phyloP scores from a whole-genome alignment of 2,888 invertebrate genomes.

The Tetramorium bicarinatum region DNA sequence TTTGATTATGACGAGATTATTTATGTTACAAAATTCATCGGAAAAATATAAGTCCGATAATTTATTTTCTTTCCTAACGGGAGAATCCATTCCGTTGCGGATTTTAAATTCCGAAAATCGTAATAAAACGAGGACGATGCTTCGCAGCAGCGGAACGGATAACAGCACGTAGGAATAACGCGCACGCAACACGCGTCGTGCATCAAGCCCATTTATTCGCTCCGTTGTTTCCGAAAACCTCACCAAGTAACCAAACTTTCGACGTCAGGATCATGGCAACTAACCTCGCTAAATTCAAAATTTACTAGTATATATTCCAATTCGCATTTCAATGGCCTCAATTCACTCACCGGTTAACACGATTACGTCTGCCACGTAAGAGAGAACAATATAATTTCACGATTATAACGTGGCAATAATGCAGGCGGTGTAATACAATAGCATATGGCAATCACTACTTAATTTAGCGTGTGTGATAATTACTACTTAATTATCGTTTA shows the following conservation, averaged over 20 bases:
- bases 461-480: slow-evolving; percentile 21
- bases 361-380: slow-evolving; percentile 17
- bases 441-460: slow-evolving; percentile 22
- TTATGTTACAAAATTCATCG: slow-evolving; percentile 39
- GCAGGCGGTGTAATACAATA: not conserved
- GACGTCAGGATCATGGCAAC: slow-evolving; percentile 54
- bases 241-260: slow-evolving; percentile 64
- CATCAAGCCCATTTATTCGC: not conserved
- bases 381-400: slow-evolving; percentile 40
- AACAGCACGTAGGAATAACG: slow-evolving; percentile 58
- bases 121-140: not conserved
- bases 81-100: not conserved
- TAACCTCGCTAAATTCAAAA: slow-evolving; percentile 68
- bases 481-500: slow-evolving; percentile 25
- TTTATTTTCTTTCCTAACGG: slow-evolving; percentile 60
- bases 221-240: slow-evolving; percentile 28
- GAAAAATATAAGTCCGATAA: slow-evolving; percentile 65
- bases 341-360: not conserved
- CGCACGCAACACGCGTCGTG: slow-evolving; percentile 50
- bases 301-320: slow-evolving; percentile 47
- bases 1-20: slow-evolving; percentile 61
- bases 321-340: slow-evolving; percentile 15
- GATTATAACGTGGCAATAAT: not conserved
- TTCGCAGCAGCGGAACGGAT: not conserved
- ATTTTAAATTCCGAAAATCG: slow-evolving; percentile 48